Evolutionary conservation across 2,888 invertebrate species (phyloP).

Genomic region (Eupithecia centaureata): DNA sequence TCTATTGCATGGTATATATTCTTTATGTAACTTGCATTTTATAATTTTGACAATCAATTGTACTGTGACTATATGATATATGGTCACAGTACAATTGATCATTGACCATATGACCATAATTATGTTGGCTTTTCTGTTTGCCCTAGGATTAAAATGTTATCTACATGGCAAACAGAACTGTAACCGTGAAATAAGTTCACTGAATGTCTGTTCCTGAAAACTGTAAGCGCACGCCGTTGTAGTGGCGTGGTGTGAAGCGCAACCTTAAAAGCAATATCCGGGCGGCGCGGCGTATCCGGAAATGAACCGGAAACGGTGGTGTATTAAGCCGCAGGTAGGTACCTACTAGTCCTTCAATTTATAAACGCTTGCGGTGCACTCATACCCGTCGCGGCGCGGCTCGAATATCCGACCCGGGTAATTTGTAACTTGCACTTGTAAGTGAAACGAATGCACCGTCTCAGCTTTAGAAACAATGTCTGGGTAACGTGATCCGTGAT

Average conservation of each 20-base stretch:
- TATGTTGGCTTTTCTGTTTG: not conserved
- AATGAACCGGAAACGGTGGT: slow-evolving; percentile 85
- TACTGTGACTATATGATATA: not conserved
- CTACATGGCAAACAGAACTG: not conserved
- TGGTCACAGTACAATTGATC: too few relatives aligned
- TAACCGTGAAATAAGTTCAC: slow-evolving; percentile 13
- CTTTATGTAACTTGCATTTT: not conserved
- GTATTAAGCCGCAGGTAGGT: slow-evolving; percentile 85
- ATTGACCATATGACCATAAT: too few relatives aligned
- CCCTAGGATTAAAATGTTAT: not conserved
- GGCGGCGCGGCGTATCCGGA: slow-evolving; percentile 82
- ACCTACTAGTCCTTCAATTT: slow-evolving; percentile 84
- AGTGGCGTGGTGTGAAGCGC: slow-evolving; percentile 72
- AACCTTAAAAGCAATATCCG: slow-evolving; percentile 85
- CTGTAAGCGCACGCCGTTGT: slow-evolving; percentile 49
- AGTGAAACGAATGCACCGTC: slow-evolving; percentile 21
- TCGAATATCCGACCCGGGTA: slow-evolving; percentile 71
- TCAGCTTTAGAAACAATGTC: slow-evolving; percentile 1
- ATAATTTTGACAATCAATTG: not conserved
- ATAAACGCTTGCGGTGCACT: slow-evolving; percentile 79
- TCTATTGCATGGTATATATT: too few relatives aligned
- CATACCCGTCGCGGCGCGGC: slow-evolving; percentile 54
- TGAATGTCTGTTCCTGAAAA: slow-evolving; percentile 22
- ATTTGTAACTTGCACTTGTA: slow-evolving; percentile 71
- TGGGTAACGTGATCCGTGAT: not conserved